Conservation (phyloP, 2,888 invertebrate species). For the Lasioglossum oenotherae region DNA sequence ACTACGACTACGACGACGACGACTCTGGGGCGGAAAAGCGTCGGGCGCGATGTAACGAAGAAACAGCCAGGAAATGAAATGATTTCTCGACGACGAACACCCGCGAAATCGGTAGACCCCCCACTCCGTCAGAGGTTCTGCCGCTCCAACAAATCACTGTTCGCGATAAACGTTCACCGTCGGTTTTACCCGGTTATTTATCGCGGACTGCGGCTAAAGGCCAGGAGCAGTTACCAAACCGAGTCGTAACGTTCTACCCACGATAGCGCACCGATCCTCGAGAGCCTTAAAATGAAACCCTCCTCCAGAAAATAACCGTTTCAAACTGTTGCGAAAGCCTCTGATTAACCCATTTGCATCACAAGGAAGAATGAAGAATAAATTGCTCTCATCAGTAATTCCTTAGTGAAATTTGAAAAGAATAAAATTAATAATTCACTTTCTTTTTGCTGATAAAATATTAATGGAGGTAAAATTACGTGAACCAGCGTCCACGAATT, state of each 20-base stretch:
- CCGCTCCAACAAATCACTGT: conserved; percentile 73
- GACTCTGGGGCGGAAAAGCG: not conserved
- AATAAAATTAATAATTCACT: too few species aligned
- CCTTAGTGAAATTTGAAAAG: too few species aligned
- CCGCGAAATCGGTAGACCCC: conserved; percentile 13
- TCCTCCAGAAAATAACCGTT: not conserved
- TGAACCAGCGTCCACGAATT: too few species aligned
- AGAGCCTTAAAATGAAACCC: not conserved
- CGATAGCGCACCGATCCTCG: not conserved
- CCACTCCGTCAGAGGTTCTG: conserved; percentile 25
- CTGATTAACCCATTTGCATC: not conserved
- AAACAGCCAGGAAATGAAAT: conserved; percentile 42
- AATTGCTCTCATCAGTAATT: not conserved
- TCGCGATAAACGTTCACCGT: conserved; percentile 76
- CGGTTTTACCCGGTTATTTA: conserved; percentile 76
- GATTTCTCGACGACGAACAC: conserved; percentile 49
- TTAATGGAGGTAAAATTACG: too few species aligned
- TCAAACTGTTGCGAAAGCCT: not conserved
- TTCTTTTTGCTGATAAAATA: too few species aligned
- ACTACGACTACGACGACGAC: not conserved
- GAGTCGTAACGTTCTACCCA: not conserved
- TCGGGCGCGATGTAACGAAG: conserved; percentile 17
- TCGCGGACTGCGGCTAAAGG: conserved; percentile 66
- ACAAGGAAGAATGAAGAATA: not conserved
- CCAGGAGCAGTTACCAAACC: conserved; percentile 44